These are phyloP conservation scores for Tiliqua scincoides DNA, from an alignment of 2,113 vertebrate species.

Conservation along the genomic window DNA sequence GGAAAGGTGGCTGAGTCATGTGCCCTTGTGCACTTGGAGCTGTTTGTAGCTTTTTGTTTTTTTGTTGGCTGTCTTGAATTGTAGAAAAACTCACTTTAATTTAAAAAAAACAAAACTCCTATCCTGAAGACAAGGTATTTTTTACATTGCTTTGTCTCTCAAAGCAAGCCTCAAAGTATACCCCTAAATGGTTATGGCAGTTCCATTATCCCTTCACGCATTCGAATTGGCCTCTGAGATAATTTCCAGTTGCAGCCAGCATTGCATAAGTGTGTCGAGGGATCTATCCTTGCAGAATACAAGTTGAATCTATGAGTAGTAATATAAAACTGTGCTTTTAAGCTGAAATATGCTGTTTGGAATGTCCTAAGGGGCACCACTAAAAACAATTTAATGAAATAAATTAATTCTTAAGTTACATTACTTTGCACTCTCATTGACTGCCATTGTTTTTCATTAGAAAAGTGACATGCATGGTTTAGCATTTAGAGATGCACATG, in stretches of 20 bases:
- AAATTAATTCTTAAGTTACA: neutral
- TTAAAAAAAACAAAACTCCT: no score
- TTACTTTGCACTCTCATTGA: neutral
- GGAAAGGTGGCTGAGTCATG: no score
- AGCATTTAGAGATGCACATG: neutral
- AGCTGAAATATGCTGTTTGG: neutral
- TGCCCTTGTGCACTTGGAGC: no score
- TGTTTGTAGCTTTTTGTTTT: neutral
- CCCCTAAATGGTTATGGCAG: neutral
- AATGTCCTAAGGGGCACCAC: neutral
- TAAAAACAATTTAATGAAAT: neutral
- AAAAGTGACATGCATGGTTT: neutral
- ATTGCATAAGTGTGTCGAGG: neutral
- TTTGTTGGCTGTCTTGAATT: neutral
- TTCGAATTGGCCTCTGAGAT: neutral
- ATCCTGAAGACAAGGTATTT: no score
- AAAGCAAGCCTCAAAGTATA: no score
- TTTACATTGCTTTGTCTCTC: no score
- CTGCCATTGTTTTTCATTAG: neutral
- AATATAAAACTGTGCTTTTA: neutral
- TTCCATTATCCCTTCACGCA: neutral
- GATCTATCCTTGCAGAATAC: neutral
- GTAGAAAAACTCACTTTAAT: no score
- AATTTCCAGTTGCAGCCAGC: neutral
- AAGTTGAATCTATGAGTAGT: neutral